Evolutionary conservation across 2,888 invertebrate species (phyloP), one percentile per base, ranked within the genome.

Genomic region (Aphelenchoides bicaudatus): DNA sequence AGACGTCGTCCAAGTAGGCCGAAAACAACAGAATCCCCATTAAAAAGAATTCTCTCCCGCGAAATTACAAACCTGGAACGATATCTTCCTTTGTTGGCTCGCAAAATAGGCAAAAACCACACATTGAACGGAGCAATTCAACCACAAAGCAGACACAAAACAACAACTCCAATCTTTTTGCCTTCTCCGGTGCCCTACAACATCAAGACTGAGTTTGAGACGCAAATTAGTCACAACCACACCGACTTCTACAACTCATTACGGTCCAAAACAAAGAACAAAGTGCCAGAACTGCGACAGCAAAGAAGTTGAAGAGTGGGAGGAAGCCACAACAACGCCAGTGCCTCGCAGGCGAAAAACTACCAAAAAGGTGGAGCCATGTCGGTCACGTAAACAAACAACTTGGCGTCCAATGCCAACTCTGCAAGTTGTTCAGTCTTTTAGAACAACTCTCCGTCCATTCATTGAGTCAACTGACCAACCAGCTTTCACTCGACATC

Each of bases 61-160:
- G 37, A 51, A 51, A 38, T 51, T 38, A 59, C 43, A 30, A 58
- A 58, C 21, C 13, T 58, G 27, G 58, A 58, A 34, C 58, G 58
- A 13, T 58, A 58, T 29, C 56, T 58, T 53, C 58, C 58, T 6
- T 16, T 58, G 39, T 25, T 58, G 28, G 56, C 56, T 5, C 56
- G 57, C 16, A 58, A 58, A 25, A 29, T 58, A 27, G 43, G 56
- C 1, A 23, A 19, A 10, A n/a, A n/a, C n/a, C n/a, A n/a, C n/a
- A n/a, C n/a, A n/a, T n/a, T n/a, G n/a, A n/a, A n/a, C n/a, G n/a
- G n/a, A n/a, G n/a, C n/a, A n/a, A n/a, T n/a, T n/a, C n/a, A n/a
- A n/a, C n/a, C n/a, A n/a, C n/a, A n/a, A n/a, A 6, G 43, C 10
- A 21, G 21, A 8, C 43, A 21, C 8, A 6, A n/a, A n/a, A 43